Conservation (phyloP, 2,113 vertebrate genomes). For the Salvelinus fontinalis region DNA sequence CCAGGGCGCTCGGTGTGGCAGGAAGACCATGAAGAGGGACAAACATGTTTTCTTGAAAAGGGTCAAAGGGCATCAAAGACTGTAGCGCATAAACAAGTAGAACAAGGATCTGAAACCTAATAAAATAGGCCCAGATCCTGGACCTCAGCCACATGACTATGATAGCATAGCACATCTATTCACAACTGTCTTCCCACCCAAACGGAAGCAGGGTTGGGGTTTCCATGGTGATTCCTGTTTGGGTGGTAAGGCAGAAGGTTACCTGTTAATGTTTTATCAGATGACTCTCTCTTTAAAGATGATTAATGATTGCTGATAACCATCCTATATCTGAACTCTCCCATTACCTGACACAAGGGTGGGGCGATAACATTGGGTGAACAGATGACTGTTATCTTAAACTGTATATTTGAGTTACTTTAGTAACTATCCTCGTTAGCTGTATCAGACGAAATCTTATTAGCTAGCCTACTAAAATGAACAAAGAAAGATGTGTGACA, state of each 20-base stretch:
- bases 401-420: too few relatives aligned
- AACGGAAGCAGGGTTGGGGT: not conserved
- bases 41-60: slow-evolving; percentile 68
- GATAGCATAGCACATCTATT: not conserved
- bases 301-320: not conserved
- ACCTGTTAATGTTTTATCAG: not conserved
- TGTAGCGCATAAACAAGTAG: slow-evolving; percentile 8
- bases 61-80: slow-evolving; percentile 55
- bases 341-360: too few relatives aligned
- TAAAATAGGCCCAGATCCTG: not conserved
- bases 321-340: not conserved
- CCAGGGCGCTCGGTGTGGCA: slow-evolving; percentile 53
- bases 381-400: too few relatives aligned
- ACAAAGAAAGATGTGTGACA: not conserved
- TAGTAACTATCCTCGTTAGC: not conserved
- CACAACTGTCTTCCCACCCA: not conserved
- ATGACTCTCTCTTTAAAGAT: not conserved
- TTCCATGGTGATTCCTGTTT: not conserved
- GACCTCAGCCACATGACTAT: not conserved
- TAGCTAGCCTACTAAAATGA: not conserved
- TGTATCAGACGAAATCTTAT: not conserved
- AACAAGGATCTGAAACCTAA: not conserved
- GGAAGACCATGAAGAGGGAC: slow-evolving; percentile 51
- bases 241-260: not conserved
- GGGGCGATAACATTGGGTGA: too few relatives aligned